Base-by-base conservation (phyloP, 2,113 vertebrate genomes). In the Chionodraco myersi region DNA sequence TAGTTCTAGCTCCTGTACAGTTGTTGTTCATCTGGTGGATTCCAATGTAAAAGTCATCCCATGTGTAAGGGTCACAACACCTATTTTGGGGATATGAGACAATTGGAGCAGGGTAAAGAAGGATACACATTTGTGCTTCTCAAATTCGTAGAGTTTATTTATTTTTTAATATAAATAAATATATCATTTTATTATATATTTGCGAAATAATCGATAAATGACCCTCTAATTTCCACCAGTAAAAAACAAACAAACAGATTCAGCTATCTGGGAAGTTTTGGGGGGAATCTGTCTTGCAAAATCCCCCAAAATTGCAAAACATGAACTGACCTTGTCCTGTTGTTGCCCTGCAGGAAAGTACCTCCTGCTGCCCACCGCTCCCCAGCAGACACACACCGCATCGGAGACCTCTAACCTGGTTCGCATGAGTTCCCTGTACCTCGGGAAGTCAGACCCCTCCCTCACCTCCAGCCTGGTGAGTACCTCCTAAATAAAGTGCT, bases 401-500 rank as follows among this genome's bases (percentile, higher is more conserved):
- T 11, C 91, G 0, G 97, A 99, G 80, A 94, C 90, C 1, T 97
- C 97, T 21, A 98, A 98, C 90, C 96, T 99, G 63, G 89, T 98
- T 83, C 97, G 97, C 53, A 97, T 99, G 96, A 93, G 93, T 62
- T 97, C 96, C 66, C 94, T 96, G 74, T 95, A 96, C 30, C 93
- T 97, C 0, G 98, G 98, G 4, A 97, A 99, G 86, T 99, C 97
- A 0, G 98, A 98, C 18, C 97, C 97, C 18, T 97, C 96, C 1
- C 96, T 99, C 73, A 97, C 96, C 3, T 96, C 95, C 85, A 96
- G 89, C 84, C 77, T 95, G 96, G 97, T 99, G 89, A 96, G 97
- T 96, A 41, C 62, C 60, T 51, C 74, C 49, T 61, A 3, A 34
- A 41, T 41, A 41, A 41, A 41, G 36, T 41, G 36, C 36, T 41